Evolutionary conservation across 2,888 invertebrate genomes (phyloP).

Genomic region (Teleiodes luculella): DNA sequence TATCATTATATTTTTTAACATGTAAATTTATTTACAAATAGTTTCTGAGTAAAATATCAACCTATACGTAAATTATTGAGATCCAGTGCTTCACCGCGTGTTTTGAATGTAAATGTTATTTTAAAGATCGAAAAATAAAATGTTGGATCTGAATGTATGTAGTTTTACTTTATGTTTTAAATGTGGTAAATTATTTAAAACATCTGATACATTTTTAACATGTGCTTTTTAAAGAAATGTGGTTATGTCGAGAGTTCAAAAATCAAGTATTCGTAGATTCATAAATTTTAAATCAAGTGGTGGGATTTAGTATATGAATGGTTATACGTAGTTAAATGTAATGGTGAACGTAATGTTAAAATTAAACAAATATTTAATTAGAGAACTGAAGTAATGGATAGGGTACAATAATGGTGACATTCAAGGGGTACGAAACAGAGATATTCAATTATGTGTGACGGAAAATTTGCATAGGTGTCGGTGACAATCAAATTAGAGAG

Average conservation of each 20-base stretch:
- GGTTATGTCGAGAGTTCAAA: no score
- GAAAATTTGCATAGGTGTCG: slow-evolving; percentile 75
- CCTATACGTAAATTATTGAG: not conserved
- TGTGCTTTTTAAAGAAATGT: no score
- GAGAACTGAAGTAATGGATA: not conserved
- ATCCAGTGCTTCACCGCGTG: not conserved
- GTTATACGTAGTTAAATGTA: no score
- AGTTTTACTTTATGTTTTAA: not conserved
- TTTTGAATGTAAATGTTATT: slow-evolving; percentile 1
- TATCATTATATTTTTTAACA: not conserved
- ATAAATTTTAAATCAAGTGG: no score
- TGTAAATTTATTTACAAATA: not conserved
- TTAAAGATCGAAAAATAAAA: not conserved
- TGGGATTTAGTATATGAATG: no score
- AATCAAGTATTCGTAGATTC: no score
- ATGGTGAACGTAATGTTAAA: not conserved
- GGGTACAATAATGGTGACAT: slow-evolving; percentile 50
- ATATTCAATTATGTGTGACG: slow-evolving; percentile 72
- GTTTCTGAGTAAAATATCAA: not conserved
- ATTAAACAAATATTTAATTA: not conserved
- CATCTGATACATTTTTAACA: no score
- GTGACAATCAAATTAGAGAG: slow-evolving; percentile 69
- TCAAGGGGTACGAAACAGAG: slow-evolving; percentile 50
- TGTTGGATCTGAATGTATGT: not conserved
- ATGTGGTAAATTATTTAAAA: no score